phyloP scores from a whole-genome alignment of 2,888 invertebrate genomes.

The Himalopsyche kuldschensis region DNA sequence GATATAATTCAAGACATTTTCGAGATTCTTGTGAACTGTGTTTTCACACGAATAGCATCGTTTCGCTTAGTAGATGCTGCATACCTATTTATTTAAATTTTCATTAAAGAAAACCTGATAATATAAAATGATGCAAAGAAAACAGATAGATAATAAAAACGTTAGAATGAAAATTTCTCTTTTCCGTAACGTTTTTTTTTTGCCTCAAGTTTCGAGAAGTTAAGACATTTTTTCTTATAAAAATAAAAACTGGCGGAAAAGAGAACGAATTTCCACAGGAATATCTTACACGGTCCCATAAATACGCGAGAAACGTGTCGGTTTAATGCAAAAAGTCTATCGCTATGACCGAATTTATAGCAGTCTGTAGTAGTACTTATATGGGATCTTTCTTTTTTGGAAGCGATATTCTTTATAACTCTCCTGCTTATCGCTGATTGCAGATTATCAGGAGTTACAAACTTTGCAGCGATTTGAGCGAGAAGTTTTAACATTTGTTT shows the following conservation, averaged over 20 bases:
- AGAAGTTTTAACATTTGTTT: no score
- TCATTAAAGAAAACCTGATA: neutral
- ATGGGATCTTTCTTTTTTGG: neutral
- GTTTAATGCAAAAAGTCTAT: neutral
- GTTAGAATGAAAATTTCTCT: neutral
- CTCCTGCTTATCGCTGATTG: neutral
- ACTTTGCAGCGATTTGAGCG: neutral
- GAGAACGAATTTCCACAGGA: neutral
- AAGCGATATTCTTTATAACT: neutral
- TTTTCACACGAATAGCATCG: neutral
- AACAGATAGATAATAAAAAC: neutral
- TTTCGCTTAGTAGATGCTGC: neutral
- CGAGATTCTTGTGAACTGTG: neutral
- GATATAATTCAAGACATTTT: no score
- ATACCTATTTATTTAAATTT: neutral
- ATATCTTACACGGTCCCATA: neutral
- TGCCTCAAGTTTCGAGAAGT: neutral
- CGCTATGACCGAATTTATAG: neutral
- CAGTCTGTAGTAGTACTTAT: neutral
- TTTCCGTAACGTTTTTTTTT: neutral
- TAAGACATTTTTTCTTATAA: neutral
- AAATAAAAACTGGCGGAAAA: neutral
- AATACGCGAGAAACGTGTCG: neutral
- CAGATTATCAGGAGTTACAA: neutral
- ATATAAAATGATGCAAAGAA: neutral